Evolutionary conservation across 2,888 invertebrate species (phyloP).

Genomic region (Theodoxus fluviatilis): DNA sequence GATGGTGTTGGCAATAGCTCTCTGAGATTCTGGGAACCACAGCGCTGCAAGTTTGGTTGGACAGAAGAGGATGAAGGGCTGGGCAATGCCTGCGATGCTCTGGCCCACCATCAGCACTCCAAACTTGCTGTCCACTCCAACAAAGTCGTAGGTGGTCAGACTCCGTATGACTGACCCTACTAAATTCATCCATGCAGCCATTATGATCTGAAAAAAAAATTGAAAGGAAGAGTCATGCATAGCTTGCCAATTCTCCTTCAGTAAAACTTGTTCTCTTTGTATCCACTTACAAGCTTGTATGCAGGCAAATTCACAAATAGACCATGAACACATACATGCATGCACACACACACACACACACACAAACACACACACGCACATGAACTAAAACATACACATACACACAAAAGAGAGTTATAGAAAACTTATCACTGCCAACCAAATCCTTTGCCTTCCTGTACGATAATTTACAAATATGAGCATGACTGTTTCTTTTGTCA

Average conservation of each 20-base stretch:
- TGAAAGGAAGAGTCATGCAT: too few species aligned
- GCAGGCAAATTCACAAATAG: background rate
- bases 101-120: slow-evolving; percentile 64
- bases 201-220: slow-evolving; percentile 56
- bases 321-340: background rate
- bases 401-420: background rate
- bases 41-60: slow-evolving; percentile 68
- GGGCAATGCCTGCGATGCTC: slow-evolving; percentile 67
- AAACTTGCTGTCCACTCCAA: slow-evolving; percentile 42
- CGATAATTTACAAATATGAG: background rate
- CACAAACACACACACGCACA: background rate
- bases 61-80: slow-evolving; percentile 68
- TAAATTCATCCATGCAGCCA: slow-evolving; percentile 66
- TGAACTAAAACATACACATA: background rate
- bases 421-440: background rate
- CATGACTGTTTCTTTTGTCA: too few species aligned
- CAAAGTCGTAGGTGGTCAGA: slow-evolving; percentile 55
- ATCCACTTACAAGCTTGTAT: too few species aligned
- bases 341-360: slow-evolving; percentile 14
- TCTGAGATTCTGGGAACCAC: slow-evolving; percentile 68
- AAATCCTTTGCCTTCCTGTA: background rate
- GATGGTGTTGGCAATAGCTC: slow-evolving; percentile 67
- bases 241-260: too few species aligned
- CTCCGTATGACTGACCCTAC: slow-evolving; percentile 65
- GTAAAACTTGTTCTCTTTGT: too few species aligned